Evolutionary conservation across 2,888 invertebrate species (phyloP).

Genomic region (Operophtera brumata): DNA sequence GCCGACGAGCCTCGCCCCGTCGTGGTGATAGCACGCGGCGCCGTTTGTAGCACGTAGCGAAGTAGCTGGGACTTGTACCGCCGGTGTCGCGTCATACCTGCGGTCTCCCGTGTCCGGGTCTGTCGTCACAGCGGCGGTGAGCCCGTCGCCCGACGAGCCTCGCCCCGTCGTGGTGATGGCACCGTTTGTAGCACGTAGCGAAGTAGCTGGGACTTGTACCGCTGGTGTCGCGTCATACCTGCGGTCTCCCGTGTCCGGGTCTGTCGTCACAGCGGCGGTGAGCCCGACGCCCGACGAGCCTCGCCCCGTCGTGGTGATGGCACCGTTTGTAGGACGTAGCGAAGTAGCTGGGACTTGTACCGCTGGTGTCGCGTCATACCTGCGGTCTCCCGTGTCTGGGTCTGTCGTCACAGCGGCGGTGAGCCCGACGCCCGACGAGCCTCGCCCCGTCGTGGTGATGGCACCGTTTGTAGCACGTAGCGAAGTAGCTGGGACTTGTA

Average conservation of each 20-base stretch:
- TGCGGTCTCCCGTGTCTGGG: slow-evolving; percentile 92
- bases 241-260: slow-evolving; percentile 94
- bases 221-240: too few species aligned
- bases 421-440: slow-evolving; percentile 98
- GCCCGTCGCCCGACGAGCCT: slow-evolving; percentile 98
- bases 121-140: slow-evolving; percentile 98
- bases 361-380: slow-evolving; percentile 61
- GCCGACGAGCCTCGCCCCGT: slow-evolving; percentile 99
- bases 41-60: slow-evolving; percentile 84
- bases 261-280: slow-evolving; percentile 98
- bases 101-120: slow-evolving; percentile 96
- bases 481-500: slow-evolving; percentile 53
- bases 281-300: slow-evolving; percentile 99
- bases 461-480: slow-evolving; percentile 88
- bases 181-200: slow-evolving; percentile 97
- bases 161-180: slow-evolving; percentile 98
- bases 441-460: slow-evolving; percentile 98
- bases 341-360: too few species aligned
- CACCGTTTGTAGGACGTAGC: slow-evolving; percentile 86
- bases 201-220: slow-evolving; percentile 96
- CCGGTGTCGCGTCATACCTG: too few species aligned
- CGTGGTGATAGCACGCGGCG: slow-evolving; percentile 97
- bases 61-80: too few species aligned
- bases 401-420: slow-evolving; percentile 99
- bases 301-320: slow-evolving; percentile 98